Conservation (phyloP, 2,888 invertebrate genomes). For the Drosophila mimetica region DNA sequence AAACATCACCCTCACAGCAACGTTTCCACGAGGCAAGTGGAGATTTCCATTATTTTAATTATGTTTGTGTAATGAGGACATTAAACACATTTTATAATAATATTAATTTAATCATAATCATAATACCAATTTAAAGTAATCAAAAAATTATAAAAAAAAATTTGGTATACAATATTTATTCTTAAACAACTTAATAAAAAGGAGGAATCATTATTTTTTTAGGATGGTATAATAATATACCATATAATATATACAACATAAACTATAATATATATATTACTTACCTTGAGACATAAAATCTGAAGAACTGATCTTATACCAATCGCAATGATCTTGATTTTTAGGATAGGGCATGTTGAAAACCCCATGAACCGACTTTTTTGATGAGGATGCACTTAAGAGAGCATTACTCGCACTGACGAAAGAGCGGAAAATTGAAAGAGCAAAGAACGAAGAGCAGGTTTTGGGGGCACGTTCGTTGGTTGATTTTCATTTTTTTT, state of each 20-base stretch:
- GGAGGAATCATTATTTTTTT: too few relatives aligned
- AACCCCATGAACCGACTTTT: neutral
- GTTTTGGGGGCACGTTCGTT: constrained; percentile 72
- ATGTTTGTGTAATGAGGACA: neutral
- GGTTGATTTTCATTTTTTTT: constrained; percentile 16
- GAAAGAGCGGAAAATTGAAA: constrained; percentile 20
- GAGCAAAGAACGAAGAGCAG: constrained; percentile 51
- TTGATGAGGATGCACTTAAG: constrained; percentile 55
- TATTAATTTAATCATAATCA: too few relatives aligned
- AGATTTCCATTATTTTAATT: constrained; percentile 16
- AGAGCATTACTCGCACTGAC: constrained; percentile 32
- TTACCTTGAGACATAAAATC: too few relatives aligned
- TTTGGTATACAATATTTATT: too few relatives aligned
- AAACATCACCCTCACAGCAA: constrained; percentile 4
- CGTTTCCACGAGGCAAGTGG: constrained; percentile 16
- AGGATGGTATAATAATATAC: too few relatives aligned
- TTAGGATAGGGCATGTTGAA: constrained; percentile 1
- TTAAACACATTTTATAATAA: too few relatives aligned
- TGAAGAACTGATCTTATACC: too few relatives aligned
- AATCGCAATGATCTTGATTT: neutral
- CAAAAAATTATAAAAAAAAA: too few relatives aligned
- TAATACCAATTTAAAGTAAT: too few relatives aligned
- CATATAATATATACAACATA: too few relatives aligned
- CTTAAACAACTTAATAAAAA: too few relatives aligned
- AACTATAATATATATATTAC: too few relatives aligned